phyloP scores from a whole-genome alignment of 2,797 vertebrate species.

The Mus caroli region DNA sequence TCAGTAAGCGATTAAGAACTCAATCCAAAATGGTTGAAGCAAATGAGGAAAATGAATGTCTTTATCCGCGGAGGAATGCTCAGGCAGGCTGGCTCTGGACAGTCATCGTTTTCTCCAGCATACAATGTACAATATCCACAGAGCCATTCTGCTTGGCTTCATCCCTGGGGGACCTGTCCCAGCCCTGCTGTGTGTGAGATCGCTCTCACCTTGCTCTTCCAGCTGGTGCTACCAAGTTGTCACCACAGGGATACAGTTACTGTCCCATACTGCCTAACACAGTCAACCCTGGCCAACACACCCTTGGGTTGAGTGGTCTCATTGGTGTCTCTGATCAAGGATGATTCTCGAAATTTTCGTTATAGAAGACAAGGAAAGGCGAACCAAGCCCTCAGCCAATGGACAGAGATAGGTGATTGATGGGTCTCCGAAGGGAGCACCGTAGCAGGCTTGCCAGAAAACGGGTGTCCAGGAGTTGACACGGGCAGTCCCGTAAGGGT shows the following conservation, averaged over 20 bases:
- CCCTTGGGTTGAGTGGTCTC: background rate
- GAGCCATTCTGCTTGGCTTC: background rate
- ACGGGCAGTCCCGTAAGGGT: background rate
- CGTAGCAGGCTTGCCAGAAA: background rate
- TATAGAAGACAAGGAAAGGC: background rate
- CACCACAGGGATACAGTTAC: background rate
- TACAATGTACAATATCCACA: background rate
- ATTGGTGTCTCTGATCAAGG: background rate
- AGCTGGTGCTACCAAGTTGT: background rate
- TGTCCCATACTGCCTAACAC: no score
- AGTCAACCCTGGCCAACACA: background rate
- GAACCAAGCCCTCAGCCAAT: background rate
- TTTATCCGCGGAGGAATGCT: background rate
- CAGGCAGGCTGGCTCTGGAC: background rate
- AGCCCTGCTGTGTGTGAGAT: background rate
- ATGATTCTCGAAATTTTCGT: background rate
- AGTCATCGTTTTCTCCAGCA: background rate
- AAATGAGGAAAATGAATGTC: slow-evolving; percentile 36
- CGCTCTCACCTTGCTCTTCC: background rate
- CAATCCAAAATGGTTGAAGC: slow-evolving; percentile 18
- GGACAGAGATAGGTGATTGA: background rate
- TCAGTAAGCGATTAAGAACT: slow-evolving; percentile 51
- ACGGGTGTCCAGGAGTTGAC: fast-evolving
- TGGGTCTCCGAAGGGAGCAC: background rate
- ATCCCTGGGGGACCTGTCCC: background rate